phyloP scores from a whole-genome alignment of 2,888 invertebrate genomes.

The Homarus gammarus region DNA sequence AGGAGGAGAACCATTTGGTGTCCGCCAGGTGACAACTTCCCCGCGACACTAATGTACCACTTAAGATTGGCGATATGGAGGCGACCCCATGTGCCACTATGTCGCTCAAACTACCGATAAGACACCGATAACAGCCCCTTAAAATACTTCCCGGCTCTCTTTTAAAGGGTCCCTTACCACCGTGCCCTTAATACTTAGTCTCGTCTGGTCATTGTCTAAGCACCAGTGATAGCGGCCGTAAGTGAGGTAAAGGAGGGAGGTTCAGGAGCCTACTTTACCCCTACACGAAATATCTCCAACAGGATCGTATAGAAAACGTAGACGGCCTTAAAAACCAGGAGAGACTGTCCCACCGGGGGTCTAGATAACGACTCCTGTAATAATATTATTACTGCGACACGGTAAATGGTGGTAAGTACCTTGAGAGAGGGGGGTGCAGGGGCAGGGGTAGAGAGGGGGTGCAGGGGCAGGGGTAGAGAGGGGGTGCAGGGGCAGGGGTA shows the following conservation, averaged over 20 bases:
- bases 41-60: conserved; percentile 57
- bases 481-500: too few species aligned
- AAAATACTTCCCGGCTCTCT: conserved; percentile 42
- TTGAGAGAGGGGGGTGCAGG: not conserved
- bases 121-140: conserved; percentile 35
- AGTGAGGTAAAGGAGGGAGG: too few species aligned
- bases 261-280: too few species aligned
- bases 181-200: not conserved
- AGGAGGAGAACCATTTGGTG: conserved; percentile 5
- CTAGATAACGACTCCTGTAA: conserved; percentile 5
- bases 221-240: not conserved
- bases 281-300: too few species aligned
- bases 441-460: too few species aligned
- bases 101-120: conserved; percentile 37
- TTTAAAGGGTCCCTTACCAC: not conserved
- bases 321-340: not conserved
- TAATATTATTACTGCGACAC: conserved; percentile 56
- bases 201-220: not conserved
- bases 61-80: conserved; percentile 48
- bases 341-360: not conserved
- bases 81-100: conserved; percentile 16
- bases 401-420: conserved; percentile 44
- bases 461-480: not conserved
- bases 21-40: conserved; percentile 46
- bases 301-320: not conserved